Evolutionary conservation across 2,888 invertebrate species (phyloP), one percentile per base, ranked within the genome.

Genomic region (Brachypalpus laphriformis): DNA sequence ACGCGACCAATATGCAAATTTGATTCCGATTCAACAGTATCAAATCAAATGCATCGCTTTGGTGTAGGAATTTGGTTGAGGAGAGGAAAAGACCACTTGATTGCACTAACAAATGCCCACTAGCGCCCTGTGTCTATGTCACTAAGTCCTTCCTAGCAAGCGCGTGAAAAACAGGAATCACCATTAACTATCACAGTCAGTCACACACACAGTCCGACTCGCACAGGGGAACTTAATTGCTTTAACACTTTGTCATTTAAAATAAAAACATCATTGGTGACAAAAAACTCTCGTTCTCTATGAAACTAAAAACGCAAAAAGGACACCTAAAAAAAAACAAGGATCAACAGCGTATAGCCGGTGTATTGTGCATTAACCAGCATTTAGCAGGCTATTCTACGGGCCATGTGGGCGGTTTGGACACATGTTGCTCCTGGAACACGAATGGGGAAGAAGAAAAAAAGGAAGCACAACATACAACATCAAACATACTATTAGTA

Each of bases 211-310:
- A 28, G 16, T 31, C 61, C 7, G 61, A 9, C 57, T 51, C 18
- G 28, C 54, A 45, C 59, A 59, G 59, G 74, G 56, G 20, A 72
- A 63, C 76, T 86, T 86, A 86, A 86, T 86, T 86, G 86, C 86
- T 72, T 82, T 82, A 86, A 86, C 86, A 86, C 86, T 86, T 82
- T 86, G 72, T 86, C 82, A 77, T 86, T 86, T 71, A 68, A 81
- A 82, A 80, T 68, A 86, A 86, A 86, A 82, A 86, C 82, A 82
- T 82, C 82, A 82, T 72, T 76, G 82, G 49, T 61, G 56, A 76
- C 72, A 68, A 31, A 68, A 59, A 86, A 81, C 22, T 57, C 57
- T 45, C 18, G 34, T 40, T 40, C 9, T 45, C 66, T 61, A 74
- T 76, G 71, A 80, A 80, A 80, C 83, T 75, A 70, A 85, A 85